Conservation (phyloP, 2,888 invertebrate genomes). For the Lasioglossum marginatum region DNA sequence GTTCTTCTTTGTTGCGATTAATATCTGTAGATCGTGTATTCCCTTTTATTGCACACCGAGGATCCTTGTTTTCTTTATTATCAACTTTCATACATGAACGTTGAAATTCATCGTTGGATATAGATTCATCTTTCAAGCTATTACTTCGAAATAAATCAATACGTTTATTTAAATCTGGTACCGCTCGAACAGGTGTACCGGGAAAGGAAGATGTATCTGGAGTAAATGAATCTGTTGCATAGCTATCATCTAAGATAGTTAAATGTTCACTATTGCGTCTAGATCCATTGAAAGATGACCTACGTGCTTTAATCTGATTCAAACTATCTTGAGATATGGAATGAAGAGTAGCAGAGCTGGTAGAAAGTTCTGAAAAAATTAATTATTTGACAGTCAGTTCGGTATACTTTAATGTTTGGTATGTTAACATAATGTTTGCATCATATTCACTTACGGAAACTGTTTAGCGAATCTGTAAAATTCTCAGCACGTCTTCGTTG, state of each 20-base stretch:
- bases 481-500: slow-evolving; percentile 53
- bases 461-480: slow-evolving; percentile 60
- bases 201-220: background rate
- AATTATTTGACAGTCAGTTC: background rate
- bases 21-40: slow-evolving; percentile 16
- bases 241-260: slow-evolving; percentile 36
- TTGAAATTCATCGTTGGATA: background rate
- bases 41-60: slow-evolving; percentile 12
- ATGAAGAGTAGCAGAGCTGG: background rate
- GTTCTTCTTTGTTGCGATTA: background rate
- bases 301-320: slow-evolving; percentile 11
- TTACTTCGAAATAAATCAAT: slow-evolving; percentile 44
- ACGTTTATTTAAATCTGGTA: slow-evolving; percentile 60
- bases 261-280: slow-evolving; percentile 29
- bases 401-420: background rate
- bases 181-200: background rate
- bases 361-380: slow-evolving; percentile 38
- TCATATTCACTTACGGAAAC: slow-evolving; percentile 59
- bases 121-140: background rate
- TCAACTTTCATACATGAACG: background rate
- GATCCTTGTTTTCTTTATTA: slow-evolving; percentile 46
- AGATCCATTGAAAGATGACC: background rate
- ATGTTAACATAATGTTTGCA: background rate
- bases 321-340: slow-evolving; percentile 44
- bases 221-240: background rate